A percentile compares a stretch with the other conserved stretches of the same genome.
Conservation (phyloP, 2,113 vertebrate genomes). For the Gymnogyps californianus region DNA sequence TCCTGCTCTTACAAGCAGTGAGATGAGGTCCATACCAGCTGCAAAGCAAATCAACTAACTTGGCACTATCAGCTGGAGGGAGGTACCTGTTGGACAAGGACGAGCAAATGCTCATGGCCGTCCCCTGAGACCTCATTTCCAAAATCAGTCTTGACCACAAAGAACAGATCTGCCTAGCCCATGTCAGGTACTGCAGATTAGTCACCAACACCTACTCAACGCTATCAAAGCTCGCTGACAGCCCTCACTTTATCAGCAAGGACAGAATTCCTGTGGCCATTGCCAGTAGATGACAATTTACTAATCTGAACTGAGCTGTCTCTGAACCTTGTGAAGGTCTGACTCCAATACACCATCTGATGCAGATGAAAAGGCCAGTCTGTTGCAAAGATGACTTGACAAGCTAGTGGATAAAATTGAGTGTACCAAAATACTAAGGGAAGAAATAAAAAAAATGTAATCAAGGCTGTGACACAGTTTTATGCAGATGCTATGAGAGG, state of each 20-base stretch:
- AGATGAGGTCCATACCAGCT: not conserved
- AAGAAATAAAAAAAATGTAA: not conserved
- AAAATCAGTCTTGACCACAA: slow-evolving; percentile 6
- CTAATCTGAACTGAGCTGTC: not conserved
- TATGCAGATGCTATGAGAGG: not conserved
- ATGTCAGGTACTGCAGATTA: not conserved
- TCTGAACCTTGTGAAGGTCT: not conserved
- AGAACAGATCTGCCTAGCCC: not conserved
- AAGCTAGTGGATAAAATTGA: not conserved
- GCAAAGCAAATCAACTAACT: not conserved
- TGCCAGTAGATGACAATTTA: slow-evolving; percentile 41
- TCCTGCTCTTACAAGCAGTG: not conserved
- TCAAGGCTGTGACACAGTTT: not conserved
- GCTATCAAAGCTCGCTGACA: not conserved
- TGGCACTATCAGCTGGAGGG: not conserved
- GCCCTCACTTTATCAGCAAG: slow-evolving; percentile 41
- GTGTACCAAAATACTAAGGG: not conserved
- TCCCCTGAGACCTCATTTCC: not conserved
- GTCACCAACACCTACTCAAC: not conserved
- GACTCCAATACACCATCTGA: not conserved
- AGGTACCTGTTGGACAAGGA: not conserved
- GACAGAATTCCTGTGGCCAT: slow-evolving; percentile 49
- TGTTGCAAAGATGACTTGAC: not conserved
- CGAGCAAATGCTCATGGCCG: not conserved
- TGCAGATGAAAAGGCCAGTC: not conserved